phyloP scores from a whole-genome alignment of 2,888 invertebrate genomes.

The Noctua janthina region DNA sequence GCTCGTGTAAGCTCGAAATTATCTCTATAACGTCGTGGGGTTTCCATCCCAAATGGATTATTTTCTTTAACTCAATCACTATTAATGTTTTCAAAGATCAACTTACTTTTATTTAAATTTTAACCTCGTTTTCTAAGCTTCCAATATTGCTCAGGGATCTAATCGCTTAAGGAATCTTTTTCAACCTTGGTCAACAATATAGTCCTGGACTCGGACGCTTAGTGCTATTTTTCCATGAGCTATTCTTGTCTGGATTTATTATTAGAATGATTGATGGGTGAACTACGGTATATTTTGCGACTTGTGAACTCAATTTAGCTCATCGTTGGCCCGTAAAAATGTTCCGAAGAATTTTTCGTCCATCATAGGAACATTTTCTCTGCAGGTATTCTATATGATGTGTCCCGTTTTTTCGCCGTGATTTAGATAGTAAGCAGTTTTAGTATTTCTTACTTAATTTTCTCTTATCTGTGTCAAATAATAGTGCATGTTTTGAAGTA shows the following conservation, averaged over 20 bases:
- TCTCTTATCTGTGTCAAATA: slow-evolving; percentile 27
- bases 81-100: slow-evolving; percentile 42
- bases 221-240: slow-evolving; percentile 31
- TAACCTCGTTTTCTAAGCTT: slow-evolving; percentile 16
- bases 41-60: not conserved
- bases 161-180: slow-evolving; percentile 30
- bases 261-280: slow-evolving; percentile 55
- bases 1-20: slow-evolving; percentile 33
- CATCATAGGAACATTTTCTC: not conserved
- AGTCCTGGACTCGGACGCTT: slow-evolving; percentile 22
- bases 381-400: not conserved
- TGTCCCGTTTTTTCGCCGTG: not conserved
- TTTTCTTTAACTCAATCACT: slow-evolving; percentile 29
- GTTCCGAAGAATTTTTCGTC: slow-evolving; percentile 6
- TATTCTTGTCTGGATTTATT: slow-evolving; percentile 48
- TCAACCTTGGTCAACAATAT: slow-evolving; percentile 36
- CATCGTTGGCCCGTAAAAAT: slow-evolving; percentile 16
- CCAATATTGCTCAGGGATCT: slow-evolving; percentile 18
- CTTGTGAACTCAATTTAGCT: slow-evolving; percentile 29
- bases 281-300: slow-evolving; percentile 26
- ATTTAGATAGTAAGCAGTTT: not conserved
- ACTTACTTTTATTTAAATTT: slow-evolving; percentile 32
- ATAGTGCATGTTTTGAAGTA: slow-evolving; percentile 12
- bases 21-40: slow-evolving; percentile 8
- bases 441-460: slow-evolving; percentile 10